Evolutionary conservation across 1,140 invertebrate genomes (phyloP).

Genomic region (Pachypsylla venusta): DNA sequence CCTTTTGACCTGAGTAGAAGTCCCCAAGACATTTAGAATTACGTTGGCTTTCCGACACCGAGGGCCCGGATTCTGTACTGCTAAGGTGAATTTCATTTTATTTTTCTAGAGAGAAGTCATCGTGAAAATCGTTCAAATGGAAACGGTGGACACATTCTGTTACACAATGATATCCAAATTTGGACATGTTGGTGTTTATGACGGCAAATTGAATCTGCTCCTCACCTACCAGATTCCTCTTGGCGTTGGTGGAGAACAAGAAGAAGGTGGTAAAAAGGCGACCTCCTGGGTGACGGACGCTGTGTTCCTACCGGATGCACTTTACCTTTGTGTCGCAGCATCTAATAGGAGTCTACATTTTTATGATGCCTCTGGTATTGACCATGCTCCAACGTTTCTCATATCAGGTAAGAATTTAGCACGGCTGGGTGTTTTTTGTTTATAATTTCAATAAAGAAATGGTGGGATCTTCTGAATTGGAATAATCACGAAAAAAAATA

Average conservation of each 20-base stretch:
- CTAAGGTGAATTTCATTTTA: no score
- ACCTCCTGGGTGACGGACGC: slow-evolving; percentile 40
- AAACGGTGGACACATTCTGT: slow-evolving; percentile 36
- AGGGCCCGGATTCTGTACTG: no score
- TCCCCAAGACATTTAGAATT: no score
- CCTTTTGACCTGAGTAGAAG: no score
- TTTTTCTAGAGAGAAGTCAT: slow-evolving; percentile 36
- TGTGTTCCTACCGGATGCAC: slow-evolving; percentile 35
- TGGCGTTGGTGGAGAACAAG: not conserved
- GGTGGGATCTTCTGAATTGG: no score
- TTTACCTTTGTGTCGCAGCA: slow-evolving; percentile 33
- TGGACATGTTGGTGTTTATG: slow-evolving; percentile 37
- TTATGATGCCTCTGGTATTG: slow-evolving; percentile 35
- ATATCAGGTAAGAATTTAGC: slow-evolving; percentile 36
- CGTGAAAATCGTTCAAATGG: slow-evolving; percentile 36
- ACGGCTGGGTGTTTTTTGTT: no score
- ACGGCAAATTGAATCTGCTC: slow-evolving; percentile 33
- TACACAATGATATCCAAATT: slow-evolving; percentile 37
- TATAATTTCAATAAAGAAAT: no score
- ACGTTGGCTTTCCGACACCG: no score
- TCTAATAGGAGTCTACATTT: slow-evolving; percentile 37
- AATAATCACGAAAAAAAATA: no score
- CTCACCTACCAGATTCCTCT: slow-evolving; percentile 32
- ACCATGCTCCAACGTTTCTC: slow-evolving; percentile 35
- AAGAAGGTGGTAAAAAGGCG: not conserved